These are phyloP conservation scores for Pygoscelis antarcticus DNA, from an alignment of 2,113 vertebrate species.

Conservation along the genomic window DNA sequence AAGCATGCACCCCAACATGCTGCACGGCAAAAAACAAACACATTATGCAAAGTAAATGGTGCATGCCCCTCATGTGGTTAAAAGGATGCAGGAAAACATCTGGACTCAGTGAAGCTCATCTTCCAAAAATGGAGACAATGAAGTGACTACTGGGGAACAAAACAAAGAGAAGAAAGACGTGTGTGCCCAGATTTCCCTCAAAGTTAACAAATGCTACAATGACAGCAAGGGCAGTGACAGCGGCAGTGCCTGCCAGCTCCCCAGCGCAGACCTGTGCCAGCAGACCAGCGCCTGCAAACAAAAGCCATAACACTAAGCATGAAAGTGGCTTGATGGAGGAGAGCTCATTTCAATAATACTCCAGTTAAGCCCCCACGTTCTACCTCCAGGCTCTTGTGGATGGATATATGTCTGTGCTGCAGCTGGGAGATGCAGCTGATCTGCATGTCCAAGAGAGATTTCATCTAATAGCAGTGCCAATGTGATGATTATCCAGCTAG, in stretches of 20 bases:
- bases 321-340: not conserved
- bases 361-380: not conserved
- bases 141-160: not conserved
- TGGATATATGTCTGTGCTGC: not conserved
- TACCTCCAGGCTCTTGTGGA: not conserved
- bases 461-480: not conserved
- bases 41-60: constrained; percentile 28
- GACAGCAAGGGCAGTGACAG: not conserved
- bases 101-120: constrained; percentile 16
- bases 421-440: not conserved
- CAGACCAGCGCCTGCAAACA: not conserved
- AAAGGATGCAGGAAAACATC: constrained; percentile 32
- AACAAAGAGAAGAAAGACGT: not conserved
- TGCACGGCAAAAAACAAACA: not conserved
- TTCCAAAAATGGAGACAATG: constrained; percentile 12
- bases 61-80: not conserved
- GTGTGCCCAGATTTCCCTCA: not conserved
- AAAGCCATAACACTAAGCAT: not conserved
- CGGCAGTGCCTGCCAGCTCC: not conserved
- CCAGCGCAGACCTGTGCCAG: not conserved
- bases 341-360: not conserved
- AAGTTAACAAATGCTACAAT: not conserved
- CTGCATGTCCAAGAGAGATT: not conserved
- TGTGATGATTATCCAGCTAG: not conserved
- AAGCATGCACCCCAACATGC: not conserved